Base-by-base conservation (phyloP, 2,113 vertebrate species). In the Hypomesus transpacificus region DNA sequence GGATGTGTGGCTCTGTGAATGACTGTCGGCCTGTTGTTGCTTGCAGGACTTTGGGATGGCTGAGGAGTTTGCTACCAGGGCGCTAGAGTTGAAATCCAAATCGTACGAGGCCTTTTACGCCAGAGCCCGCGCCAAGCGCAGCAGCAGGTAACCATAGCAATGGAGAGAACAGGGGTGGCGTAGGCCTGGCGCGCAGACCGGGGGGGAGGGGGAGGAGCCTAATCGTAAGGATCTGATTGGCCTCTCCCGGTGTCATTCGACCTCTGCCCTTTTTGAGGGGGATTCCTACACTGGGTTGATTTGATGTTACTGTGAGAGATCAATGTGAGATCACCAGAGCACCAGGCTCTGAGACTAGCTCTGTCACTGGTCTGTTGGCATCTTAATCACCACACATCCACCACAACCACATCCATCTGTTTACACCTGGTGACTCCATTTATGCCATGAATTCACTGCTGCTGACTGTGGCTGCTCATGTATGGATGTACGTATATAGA, bases 21-120 rank as follows among this genome's bases (percentile, higher is more conserved):
- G 79, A 83, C 74, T 79, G 80, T 80, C 58, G 80, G 82, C 68
- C 13, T 78, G 54, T 76, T 69, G 84, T 71, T 80, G 22, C 46
- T 63, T 79, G 69, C 84, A 92, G 91, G 91, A 92, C 79, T 91
- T 90, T 62, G 75, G 70, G 77, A 95, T 98, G 85, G 96, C 97
- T 4, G 97, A 99, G 87, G 96, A 98, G 79, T 99, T 98, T 89
- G 96, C 97, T 82, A 95, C 95, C 89, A 98, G 94, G 89, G 96
- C 95, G 6, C 92, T 99, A 85, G 95, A 99, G 91, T 93, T 98
- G 87, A 99, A 98, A 92, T 94, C 95, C 83, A 96, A 97, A 87
- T 98, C 95, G 59, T 98, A 99, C 0, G 97, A 99, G 91, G 97
- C 96, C 77, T 96, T 94, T 89, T 99, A 99, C 82, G 88, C 91